phyloP scores from a whole-genome alignment of 2,797 vertebrate genomes.

The Aselliscus stoliczkanus region DNA sequence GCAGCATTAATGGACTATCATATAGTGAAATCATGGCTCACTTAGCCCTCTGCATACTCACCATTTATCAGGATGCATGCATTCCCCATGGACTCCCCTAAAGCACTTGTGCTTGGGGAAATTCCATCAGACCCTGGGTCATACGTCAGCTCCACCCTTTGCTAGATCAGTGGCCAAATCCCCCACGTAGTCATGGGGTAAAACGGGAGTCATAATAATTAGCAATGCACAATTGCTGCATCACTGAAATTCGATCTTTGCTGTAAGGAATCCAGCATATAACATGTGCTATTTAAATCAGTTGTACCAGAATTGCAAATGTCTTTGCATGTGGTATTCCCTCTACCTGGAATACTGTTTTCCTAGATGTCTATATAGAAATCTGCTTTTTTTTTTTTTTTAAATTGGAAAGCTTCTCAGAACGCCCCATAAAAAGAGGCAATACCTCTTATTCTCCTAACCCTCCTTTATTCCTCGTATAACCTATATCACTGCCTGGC shows the following conservation, averaged over 20 bases:
- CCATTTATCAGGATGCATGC: not conserved
- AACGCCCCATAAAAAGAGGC: not conserved
- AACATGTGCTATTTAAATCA: not conserved
- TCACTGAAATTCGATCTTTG: not conserved
- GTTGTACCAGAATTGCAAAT: not conserved
- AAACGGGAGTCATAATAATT: not conserved
- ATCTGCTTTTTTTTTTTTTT: not conserved
- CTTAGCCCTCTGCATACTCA: not conserved
- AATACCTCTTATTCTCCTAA: not conserved
- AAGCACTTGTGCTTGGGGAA: not conserved
- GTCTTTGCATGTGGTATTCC: not conserved
- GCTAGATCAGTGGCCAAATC: not conserved
- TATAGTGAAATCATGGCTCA: not conserved
- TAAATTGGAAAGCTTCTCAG: not conserved
- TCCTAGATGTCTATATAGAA: not conserved
- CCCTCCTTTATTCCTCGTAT: not conserved
- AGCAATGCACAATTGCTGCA: not conserved
- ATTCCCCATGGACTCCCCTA: not conserved
- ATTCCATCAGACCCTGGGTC: not conserved
- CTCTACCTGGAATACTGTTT: not conserved
- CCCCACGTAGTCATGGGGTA: not conserved
- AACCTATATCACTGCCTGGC: not conserved
- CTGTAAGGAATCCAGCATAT: accelerated
- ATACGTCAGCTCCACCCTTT: not conserved
- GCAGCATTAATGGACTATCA: not conserved